phyloP scores from a whole-genome alignment of 2,888 invertebrate species.

The Catocala nupta region DNA sequence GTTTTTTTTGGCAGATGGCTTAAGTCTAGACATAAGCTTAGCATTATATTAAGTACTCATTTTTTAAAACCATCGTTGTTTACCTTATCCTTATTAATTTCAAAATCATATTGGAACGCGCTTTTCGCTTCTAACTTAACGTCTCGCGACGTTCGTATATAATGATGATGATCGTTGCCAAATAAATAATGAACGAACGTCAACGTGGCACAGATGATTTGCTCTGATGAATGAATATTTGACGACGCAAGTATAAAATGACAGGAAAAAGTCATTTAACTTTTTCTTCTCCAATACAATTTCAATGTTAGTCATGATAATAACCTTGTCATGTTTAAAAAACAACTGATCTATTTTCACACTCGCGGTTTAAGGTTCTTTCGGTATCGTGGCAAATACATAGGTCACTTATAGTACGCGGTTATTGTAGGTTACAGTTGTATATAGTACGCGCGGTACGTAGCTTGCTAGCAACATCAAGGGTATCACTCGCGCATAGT shows the following conservation, averaged over 20 bases:
- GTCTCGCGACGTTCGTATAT: conserved; percentile 52
- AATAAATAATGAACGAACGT: conserved; percentile 75
- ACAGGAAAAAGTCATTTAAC: conserved; percentile 40
- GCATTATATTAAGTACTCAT: too few species aligned
- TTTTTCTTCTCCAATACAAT: neutral
- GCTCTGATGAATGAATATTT: conserved; percentile 73
- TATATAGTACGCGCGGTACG: too few species aligned
- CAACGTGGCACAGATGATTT: conserved; percentile 63
- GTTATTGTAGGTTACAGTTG: too few species aligned
- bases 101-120: conserved; percentile 13
- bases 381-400: too few species aligned
- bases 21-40: too few species aligned
- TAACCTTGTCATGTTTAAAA: neutral
- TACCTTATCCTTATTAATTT: too few species aligned
- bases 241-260: conserved; percentile 50
- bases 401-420: too few species aligned
- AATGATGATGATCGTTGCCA: conserved; percentile 78
- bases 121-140: conserved; percentile 34
- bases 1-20: too few species aligned
- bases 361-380: neutral
- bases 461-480: too few species aligned
- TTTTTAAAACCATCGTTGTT: too few species aligned
- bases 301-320: conserved; percentile 2
- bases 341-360: neutral
- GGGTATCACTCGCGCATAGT: too few species aligned